phyloP scores from a whole-genome alignment of 2,888 invertebrate genomes.

The Epistrophe eligans region DNA sequence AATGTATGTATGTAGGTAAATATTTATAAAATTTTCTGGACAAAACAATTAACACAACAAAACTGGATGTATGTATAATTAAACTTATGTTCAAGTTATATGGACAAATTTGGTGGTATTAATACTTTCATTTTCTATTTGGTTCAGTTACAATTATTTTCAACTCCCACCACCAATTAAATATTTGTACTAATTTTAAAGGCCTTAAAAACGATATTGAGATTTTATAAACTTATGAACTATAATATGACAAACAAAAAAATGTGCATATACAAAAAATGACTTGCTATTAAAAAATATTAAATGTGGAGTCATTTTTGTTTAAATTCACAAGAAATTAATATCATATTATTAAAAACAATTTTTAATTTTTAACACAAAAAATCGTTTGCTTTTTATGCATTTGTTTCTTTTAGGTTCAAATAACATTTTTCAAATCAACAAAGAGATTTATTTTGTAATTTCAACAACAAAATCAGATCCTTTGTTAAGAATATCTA shows the following conservation, averaged over 20 bases:
- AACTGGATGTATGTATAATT: background rate
- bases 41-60: conserved; percentile 20
- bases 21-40: background rate
- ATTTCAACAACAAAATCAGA: background rate
- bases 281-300: no score
- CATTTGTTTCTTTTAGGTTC: background rate
- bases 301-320: background rate
- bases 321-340: background rate
- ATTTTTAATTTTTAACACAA: background rate
- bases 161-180: background rate
- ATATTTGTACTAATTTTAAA: background rate
- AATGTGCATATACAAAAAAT: conserved; percentile 7
- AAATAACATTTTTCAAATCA: background rate
- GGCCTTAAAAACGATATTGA: background rate
- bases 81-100: background rate
- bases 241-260: background rate
- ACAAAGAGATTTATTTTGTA: background rate
- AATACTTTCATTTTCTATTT: background rate
- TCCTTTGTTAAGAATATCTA: no score
- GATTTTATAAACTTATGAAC: background rate
- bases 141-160: background rate
- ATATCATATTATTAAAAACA: background rate
- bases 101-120: background rate
- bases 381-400: background rate
- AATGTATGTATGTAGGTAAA: background rate